Base-by-base conservation (phyloP, 2,113 vertebrate species). In the Cyprinus carpio region DNA sequence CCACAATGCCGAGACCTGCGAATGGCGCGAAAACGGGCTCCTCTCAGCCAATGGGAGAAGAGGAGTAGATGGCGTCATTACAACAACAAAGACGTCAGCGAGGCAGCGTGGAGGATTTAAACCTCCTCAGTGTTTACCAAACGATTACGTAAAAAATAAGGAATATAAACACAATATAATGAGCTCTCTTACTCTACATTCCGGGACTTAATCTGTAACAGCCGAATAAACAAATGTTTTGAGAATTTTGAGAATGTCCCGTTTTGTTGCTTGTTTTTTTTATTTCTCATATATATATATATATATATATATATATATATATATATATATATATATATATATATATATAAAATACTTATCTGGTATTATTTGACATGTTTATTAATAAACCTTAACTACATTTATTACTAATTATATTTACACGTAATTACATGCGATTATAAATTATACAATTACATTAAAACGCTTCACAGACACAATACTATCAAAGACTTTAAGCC, bases 11-110 rank as follows among this genome's bases (percentile, higher is more conserved):
- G 16, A 60, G 88, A 78, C 75, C 80, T 23, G 13, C 27, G 27
- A 91, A 89, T 94, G 95, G 95, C 95, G 95, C 91, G 93, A 96
- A 96, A 96, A 91, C 83, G 20, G 65, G 43, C 0, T 18, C 0
- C 0, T 40, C 4, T 37, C 4, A 86, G 75, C 93, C 92, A 94
- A 94, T 95, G 84, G 87, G 56, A 87, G 23, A 34, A 9, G 43
- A 85, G 67, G 31, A 18, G 16, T 12, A 2, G 18, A 34, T 56
- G n/a, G 62, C 85, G 76, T 82, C 79, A 82, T 18, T 15, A 85
- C 64, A 74, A 85, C 46, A 77, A 84, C 60, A 58, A 81, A 80
- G 65, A 74, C 71, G 51, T 27, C 43, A 2, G 51, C 6, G 40
- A n/a, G 64, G 7, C 15, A 65, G 49, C 62, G 20, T 34, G 84